phyloP scores from a whole-genome alignment of 2,113 vertebrate genomes.

The Hiodon alosoides region DNA sequence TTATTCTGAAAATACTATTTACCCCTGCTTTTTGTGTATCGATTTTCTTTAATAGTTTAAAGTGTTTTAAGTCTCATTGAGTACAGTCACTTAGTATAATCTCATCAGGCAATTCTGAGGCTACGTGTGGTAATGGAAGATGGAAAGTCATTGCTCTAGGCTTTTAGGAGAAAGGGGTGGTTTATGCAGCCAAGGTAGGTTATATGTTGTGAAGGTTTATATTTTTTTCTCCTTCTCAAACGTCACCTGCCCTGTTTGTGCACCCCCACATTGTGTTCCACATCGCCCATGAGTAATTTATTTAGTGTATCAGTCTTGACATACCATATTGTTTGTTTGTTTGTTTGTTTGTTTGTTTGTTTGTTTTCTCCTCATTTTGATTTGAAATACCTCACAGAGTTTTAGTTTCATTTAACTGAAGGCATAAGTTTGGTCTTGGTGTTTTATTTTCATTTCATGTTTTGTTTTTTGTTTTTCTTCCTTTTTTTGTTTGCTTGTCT shows the following conservation, averaged over 20 bases:
- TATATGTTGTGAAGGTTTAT: slow-evolving; percentile 66
- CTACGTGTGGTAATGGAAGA: neutral
- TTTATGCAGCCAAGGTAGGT: slow-evolving; percentile 74
- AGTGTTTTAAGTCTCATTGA: neutral
- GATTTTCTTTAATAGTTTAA: neutral
- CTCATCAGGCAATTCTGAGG: neutral
- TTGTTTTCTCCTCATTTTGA: slow-evolving; percentile 35
- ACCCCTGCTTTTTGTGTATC: neutral
- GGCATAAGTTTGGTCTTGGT: slow-evolving; percentile 33
- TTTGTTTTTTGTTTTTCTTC: slow-evolving; percentile 66
- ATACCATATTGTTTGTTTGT: slow-evolving; percentile 69
- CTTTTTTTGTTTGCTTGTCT: slow-evolving; percentile 71
- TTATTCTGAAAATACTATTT: slow-evolving; percentile 23
- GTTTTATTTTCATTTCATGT: slow-evolving; percentile 63
- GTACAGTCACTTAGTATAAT: neutral
- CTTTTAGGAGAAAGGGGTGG: neutral
- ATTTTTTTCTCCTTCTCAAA: slow-evolving; percentile 45
- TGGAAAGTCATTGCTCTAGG: neutral
- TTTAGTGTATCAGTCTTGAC: slow-evolving; percentile 64
- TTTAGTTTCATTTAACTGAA: slow-evolving; percentile 20
- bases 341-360: slow-evolving; percentile 37
- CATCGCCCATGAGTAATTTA: slow-evolving; percentile 61
- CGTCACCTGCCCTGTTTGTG: slow-evolving; percentile 43
- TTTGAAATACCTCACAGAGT: slow-evolving; percentile 19
- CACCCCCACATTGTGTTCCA: slow-evolving; percentile 32